Base-by-base conservation (phyloP, 2,888 invertebrate species). In the Peribatodes rhomboidaria region DNA sequence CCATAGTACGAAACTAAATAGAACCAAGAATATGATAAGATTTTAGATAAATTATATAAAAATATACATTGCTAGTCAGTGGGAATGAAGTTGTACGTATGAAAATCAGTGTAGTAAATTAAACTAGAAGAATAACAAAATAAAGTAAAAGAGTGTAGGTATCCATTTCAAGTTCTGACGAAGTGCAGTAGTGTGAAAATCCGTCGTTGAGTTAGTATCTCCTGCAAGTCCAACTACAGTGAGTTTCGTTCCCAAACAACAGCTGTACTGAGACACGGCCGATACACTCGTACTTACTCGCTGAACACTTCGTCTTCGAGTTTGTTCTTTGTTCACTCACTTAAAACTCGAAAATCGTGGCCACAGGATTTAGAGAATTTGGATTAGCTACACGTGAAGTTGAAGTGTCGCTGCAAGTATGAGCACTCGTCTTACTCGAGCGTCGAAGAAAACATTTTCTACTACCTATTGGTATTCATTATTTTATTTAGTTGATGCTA, bases 341-440 rank as follows among this genome's bases (percentile, higher is more conserved):
- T 66, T 65, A 64, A 66, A 72, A 70, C 70, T 68, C 61, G 37
- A 57, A 67, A 68, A 67, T 70, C 57, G 63, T 46, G 20, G 0
- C 42, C 49, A 18, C 22, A 14, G 39, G 41, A 39, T 37, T 4
- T 9, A 11, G 7, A n/a, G 6, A 20, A 0, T 6, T n/a, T 14
- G 37, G 33, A 33, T 6, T 16, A 33, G 33, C 10, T 8, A 3
- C 10, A 42, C 10, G 1, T 7, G 10, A 42, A 8, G 18, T 9
- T 10, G 6, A 20, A 20, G 3, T 44, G 31, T 44, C 44, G 13
- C 20, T 44, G 10, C 44, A 13, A 6, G 20, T 22, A 44, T 20
- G 44, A 44, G 22, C 44, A 6, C n/a, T n/a, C n/a, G 27, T 27
- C 6, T 27, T n/a, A n/a, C n/a, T n/a, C n/a, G n/a, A n/a, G n/a